Conservation (phyloP, 2,888 invertebrate species). For the Carcina quercana region DNA sequence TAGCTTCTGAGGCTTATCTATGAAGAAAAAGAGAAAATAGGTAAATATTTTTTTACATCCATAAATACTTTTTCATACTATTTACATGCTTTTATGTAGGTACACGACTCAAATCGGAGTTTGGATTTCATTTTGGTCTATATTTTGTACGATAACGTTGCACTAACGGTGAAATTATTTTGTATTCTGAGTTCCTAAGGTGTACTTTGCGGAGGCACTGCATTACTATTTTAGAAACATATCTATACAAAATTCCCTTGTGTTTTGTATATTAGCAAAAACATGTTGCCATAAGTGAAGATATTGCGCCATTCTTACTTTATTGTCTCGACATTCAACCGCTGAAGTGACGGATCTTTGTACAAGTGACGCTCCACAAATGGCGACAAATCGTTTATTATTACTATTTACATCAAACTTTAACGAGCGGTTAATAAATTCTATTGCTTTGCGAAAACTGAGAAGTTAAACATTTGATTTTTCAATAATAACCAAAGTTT, state of each 20-base stretch:
- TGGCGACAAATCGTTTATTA: too few relatives aligned
- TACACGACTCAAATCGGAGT: conserved; percentile 39
- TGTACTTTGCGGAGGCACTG: conserved; percentile 46
- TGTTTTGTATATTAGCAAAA: conserved; percentile 10
- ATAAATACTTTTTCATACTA: conserved; percentile 48
- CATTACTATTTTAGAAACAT: conserved; percentile 9
- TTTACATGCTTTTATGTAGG: conserved; percentile 44
- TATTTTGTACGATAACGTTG: conserved; percentile 67
- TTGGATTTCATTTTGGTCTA: conserved; percentile 66
- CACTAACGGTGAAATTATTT: conserved; percentile 45
- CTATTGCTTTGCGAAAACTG: background rate
- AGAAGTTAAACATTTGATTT: background rate
- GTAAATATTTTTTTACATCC: conserved; percentile 41
- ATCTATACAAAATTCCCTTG: conserved; percentile 11
- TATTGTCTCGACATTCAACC: conserved; percentile 53
- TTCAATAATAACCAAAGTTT: conserved; percentile 8
- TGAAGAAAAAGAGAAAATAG: conserved; percentile 33
- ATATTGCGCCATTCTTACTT: conserved; percentile 21
- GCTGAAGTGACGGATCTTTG: too few relatives aligned
- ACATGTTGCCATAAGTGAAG: too few relatives aligned
- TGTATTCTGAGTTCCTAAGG: conserved; percentile 18
- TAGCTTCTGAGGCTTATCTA: conserved; percentile 64
- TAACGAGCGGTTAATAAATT: background rate
- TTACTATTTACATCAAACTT: background rate
- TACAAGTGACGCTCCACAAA: too few relatives aligned